Evolutionary conservation across 2,888 invertebrate species (phyloP).

Genomic region (Drosophila prostipennis): DNA sequence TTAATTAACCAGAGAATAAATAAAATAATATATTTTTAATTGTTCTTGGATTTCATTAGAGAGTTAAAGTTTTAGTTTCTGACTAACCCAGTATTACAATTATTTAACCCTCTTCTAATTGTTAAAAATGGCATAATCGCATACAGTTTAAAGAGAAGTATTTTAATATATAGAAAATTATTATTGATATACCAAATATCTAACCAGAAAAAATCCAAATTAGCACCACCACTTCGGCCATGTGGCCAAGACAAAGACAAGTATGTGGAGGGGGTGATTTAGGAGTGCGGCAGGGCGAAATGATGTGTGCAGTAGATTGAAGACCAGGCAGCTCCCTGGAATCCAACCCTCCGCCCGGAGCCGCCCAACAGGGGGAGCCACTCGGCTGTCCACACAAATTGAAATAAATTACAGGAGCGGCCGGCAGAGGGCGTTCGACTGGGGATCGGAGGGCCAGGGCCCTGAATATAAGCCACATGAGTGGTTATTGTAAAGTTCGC

Average conservation of each 20-base stretch:
- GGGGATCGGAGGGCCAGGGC: conserved; percentile 38
- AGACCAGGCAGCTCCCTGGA: conserved; percentile 45
- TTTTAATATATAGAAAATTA: too few species aligned
- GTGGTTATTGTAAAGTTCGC: conserved; percentile 69
- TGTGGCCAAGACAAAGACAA: conserved; percentile 54
- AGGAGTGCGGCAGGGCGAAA: conserved; percentile 59
- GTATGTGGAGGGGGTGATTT: conserved; percentile 60
- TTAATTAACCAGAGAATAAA: too few species aligned
- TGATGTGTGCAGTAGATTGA: conserved; percentile 74
- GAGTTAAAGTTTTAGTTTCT: too few species aligned
- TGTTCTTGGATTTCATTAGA: too few species aligned
- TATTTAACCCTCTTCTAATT: too few species aligned
- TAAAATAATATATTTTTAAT: too few species aligned
- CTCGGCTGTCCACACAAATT: conserved; percentile 78
- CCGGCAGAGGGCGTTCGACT: conserved; percentile 56
- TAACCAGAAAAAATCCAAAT: not conserved
- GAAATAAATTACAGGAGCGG: conserved; percentile 77
- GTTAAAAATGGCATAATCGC: too few species aligned
- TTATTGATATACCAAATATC: too few species aligned
- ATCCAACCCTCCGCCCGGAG: conserved; percentile 20
- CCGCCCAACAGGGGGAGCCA: conserved; percentile 54
- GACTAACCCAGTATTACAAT: too few species aligned
- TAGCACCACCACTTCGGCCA: not conserved
- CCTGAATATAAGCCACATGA: conserved; percentile 66
- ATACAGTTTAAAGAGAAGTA: too few species aligned